Percentiles rank a stretch among this genome's conserved stretches.
Conservation (phyloP, 2,113 vertebrate genomes). For the Arizona elegans region DNA sequence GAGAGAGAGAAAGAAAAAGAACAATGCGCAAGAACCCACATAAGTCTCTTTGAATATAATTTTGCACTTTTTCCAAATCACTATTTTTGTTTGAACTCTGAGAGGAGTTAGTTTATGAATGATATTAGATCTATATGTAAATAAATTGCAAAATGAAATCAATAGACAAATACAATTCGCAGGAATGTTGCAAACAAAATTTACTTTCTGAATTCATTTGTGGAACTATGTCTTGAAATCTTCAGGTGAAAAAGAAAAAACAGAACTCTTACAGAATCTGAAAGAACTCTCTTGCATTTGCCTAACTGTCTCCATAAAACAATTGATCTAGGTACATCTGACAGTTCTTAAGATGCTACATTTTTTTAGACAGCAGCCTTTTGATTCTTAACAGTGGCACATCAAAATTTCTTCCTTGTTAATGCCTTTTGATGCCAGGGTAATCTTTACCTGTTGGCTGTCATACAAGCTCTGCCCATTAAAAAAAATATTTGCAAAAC, state of each 20-base stretch:
- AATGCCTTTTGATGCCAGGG: neutral
- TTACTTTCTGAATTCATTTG: constrained; percentile 26
- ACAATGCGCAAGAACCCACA: neutral
- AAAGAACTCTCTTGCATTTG: neutral
- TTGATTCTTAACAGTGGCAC: neutral
- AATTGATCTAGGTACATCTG: neutral
- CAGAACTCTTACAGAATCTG: neutral
- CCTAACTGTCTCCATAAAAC: neutral
- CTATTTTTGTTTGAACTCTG: neutral
- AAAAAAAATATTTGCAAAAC: neutral
- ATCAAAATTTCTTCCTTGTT: neutral
- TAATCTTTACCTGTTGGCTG: neutral
- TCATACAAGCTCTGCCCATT: neutral
- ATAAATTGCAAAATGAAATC: neutral
- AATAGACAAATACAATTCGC: neutral
- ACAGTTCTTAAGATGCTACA: neutral
- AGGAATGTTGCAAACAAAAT: constrained; percentile 35
- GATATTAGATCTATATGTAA: constrained; percentile 55
- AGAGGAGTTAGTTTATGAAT: constrained; percentile 17
- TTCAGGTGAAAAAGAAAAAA: constrained; percentile 31
- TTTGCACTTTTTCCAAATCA: constrained; percentile 38
- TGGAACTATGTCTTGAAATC: constrained; percentile 42
- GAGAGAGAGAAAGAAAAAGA: neutral
- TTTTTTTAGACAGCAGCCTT: constrained; percentile 1
- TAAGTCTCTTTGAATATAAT: constrained; percentile 32